Evolutionary conservation across 1,140 invertebrate species (phyloP), one percentile per base, ranked within the genome.

Genomic region (Tachypleus tridentatus): DNA sequence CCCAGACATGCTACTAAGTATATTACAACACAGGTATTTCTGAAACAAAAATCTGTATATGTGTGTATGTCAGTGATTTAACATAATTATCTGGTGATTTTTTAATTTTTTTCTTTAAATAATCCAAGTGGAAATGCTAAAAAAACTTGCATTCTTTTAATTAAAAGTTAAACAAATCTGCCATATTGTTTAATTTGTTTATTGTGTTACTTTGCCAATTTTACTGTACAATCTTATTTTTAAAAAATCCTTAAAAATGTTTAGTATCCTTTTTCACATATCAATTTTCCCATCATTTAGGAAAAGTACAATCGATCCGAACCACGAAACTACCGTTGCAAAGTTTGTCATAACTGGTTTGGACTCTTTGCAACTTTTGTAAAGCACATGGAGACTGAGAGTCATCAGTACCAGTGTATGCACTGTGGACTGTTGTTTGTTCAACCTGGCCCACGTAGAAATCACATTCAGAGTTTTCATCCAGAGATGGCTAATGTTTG

Each of bases 291-390:
- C n/a, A 54, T 49, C 49, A 60, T 57, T n/a, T 63, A 69, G 64
- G 72, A 71, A 64, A 72, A 72, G 64, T 71, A 72, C 50, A 72
- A 71, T 57, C 65, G 72, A n/a, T 68, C 72, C 29, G 72, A 73
- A 63, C 72, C 72, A 51, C 62, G 72, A 47, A 73, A 73, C 64
- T 71, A 72, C 60, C 71, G 72, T 50, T 73, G 72, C 58, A 72
- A 72, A 63, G 72, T 73, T 9, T 73, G 72, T 67, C 72, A 73
- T 48, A 73, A 67, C 56, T 73, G 73, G 70, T 72, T 72, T 66
- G 72, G 72, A 52, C 67, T 73, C 51, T 68, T 69, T 60, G 72
- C 72, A 47, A 73, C 72, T 48, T 73, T 70, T 66, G 67, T 73
- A 5, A 69, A 72, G 49, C 72, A 73, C 57, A 67, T 73, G 68